phyloP scores from a whole-genome alignment of 2,888 invertebrate species.

The Microctonus aethiopoides region DNA sequence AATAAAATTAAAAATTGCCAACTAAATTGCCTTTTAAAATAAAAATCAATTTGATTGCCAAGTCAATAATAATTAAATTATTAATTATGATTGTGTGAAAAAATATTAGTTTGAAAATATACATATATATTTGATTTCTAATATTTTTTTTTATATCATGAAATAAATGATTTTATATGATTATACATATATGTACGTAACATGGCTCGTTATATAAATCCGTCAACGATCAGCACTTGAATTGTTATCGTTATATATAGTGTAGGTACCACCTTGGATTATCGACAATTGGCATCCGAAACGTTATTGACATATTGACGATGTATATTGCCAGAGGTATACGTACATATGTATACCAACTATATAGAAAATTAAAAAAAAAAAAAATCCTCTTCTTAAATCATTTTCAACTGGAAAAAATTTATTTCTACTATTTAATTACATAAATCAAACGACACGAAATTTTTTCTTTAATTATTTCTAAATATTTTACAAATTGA shows the following conservation, averaged over 20 bases:
- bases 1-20: neutral
- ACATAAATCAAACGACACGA: no score
- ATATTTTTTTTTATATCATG: neutral
- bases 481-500: no score
- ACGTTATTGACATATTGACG: slow-evolving; percentile 53
- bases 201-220: slow-evolving; percentile 42
- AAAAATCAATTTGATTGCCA: neutral
- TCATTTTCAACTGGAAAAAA: no score
- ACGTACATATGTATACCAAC: slow-evolving; percentile 23
- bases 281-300: slow-evolving; percentile 58
- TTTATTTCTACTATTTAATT: no score
- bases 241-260: slow-evolving; percentile 51
- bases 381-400: no score
- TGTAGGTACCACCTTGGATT: slow-evolving; percentile 55
- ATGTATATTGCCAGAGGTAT: slow-evolving; percentile 30
- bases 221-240: slow-evolving; percentile 47
- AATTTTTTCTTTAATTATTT: no score
- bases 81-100: neutral
- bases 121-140: no score
- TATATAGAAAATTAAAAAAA: slow-evolving; percentile 46
- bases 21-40: neutral
- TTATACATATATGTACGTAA: slow-evolving; percentile 1
- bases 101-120: neutral
- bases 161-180: slow-evolving; percentile 23
- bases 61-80: neutral